Percentiles rank a stretch among this genome's conserved stretches.
These are phyloP conservation scores for Conus canariensis DNA, from an alignment of 2,888 invertebrate species.

Conservation along the genomic window DNA sequence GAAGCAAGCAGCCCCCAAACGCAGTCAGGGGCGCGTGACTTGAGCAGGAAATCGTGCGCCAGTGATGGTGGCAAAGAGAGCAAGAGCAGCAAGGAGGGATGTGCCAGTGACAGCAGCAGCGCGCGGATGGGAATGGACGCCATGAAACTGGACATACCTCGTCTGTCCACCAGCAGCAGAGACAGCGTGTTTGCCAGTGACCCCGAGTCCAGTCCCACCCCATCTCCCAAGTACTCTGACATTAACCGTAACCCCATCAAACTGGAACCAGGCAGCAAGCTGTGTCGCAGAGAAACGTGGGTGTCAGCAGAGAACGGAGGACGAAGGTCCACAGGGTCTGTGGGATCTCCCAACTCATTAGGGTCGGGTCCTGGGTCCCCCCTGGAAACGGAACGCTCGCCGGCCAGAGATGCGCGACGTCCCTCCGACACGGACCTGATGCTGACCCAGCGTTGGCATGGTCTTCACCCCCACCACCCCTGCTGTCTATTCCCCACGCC, in stretches of 20 bases:
- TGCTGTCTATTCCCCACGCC: constrained; percentile 39
- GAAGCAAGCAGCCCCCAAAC: neutral
- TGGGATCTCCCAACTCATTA: constrained; percentile 39
- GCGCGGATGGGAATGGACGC: neutral
- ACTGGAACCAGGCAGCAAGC: constrained; percentile 45
- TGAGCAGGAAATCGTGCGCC: constrained; percentile 21
- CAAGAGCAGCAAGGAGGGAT: constrained; percentile 33
- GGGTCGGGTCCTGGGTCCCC: constrained; percentile 40
- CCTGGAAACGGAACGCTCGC: constrained; percentile 41
- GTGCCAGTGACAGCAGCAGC: constrained; percentile 4
- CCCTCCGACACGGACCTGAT: constrained; percentile 48
- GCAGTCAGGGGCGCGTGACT: neutral
- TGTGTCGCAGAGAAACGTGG: constrained; percentile 31
- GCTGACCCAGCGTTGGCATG: constrained; percentile 48
- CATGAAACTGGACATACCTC: constrained; percentile 38
- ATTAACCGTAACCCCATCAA: constrained; percentile 54
- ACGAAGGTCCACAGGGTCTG: constrained; percentile 39
- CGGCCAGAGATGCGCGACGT: constrained; percentile 44
- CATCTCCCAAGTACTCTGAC: constrained; percentile 52
- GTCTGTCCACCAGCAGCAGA: constrained; percentile 42
- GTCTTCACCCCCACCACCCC: constrained; percentile 46
- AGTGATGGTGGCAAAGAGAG: neutral
- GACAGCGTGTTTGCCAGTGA: constrained; percentile 45
- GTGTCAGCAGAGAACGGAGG: constrained; percentile 30
- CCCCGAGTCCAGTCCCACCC: constrained; percentile 43